Evolutionary conservation across 2,888 invertebrate genomes (phyloP).

Genomic region (Drosophila cracens): DNA sequence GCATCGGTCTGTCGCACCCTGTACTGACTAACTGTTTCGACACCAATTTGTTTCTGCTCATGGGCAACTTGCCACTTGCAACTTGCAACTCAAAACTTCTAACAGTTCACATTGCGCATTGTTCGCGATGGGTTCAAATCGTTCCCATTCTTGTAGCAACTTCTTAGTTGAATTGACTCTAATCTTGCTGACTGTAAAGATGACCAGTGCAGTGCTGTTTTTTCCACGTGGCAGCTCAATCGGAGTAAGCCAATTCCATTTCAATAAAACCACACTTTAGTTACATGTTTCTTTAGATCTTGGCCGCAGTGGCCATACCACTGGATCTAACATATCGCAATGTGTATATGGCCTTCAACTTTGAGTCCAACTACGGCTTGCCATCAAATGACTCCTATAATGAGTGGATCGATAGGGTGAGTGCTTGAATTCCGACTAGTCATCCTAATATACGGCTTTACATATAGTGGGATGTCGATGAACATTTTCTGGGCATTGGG

Average conservation of each 20-base stretch:
- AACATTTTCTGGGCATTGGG: slow-evolving; percentile 74
- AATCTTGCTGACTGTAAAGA: slow-evolving; percentile 16
- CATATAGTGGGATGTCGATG: slow-evolving; percentile 80
- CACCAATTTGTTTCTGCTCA: slow-evolving; percentile 4
- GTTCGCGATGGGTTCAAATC: slow-evolving; percentile 54
- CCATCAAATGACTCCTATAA: slow-evolving; percentile 87
- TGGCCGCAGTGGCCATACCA: slow-evolving; percentile 90
- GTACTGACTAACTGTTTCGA: not conserved
- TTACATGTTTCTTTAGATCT: slow-evolving; percentile 86
- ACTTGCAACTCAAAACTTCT: slow-evolving; percentile 13
- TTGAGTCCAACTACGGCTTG: slow-evolving; percentile 89
- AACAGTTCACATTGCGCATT: slow-evolving; percentile 54
- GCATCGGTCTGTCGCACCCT: not conserved
- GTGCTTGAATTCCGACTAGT: slow-evolving; percentile 49
- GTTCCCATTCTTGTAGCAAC: not conserved
- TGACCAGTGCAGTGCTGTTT: slow-evolving; percentile 54
- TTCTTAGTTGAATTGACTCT: slow-evolving; percentile 16
- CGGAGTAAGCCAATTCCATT: slow-evolving; percentile 66
- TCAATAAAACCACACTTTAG: not conserved
- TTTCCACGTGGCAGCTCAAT: slow-evolving; percentile 75
- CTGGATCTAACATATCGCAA: slow-evolving; percentile 89
- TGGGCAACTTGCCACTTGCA: slow-evolving; percentile 18
- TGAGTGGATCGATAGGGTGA: slow-evolving; percentile 86
- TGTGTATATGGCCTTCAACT: slow-evolving; percentile 90
- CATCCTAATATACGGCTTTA: not conserved